Conservation (phyloP, 2,888 invertebrate species). For the Shargacucullia verbasci region DNA sequence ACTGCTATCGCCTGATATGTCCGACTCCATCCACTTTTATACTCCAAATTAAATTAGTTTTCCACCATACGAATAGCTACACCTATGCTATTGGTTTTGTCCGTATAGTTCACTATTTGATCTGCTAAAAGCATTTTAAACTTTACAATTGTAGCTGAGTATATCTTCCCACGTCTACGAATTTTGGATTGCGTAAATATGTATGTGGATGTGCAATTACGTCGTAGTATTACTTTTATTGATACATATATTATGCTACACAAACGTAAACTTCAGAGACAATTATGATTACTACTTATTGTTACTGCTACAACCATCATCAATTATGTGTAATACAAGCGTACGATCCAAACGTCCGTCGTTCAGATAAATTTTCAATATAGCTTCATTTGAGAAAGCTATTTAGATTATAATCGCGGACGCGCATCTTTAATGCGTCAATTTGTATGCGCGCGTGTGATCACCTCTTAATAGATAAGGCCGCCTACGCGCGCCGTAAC, state of each 20-base stretch:
- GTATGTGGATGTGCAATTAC: neutral
- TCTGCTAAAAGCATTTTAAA: constrained; percentile 64
- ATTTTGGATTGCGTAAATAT: neutral
- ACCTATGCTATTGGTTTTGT: constrained; percentile 58
- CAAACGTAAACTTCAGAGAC: neutral
- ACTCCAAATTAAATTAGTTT: constrained; percentile 83
- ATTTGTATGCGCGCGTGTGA: constrained; percentile 83
- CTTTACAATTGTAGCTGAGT: constrained; percentile 40
- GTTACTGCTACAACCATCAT: neutral
- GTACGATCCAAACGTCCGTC: constrained; percentile 6
- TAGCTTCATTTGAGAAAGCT: constrained; percentile 77
- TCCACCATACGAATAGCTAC: constrained; percentile 56
- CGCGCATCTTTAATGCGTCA: constrained; percentile 75
- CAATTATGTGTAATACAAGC: constrained; percentile 4
- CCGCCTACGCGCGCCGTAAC: constrained; percentile 63
- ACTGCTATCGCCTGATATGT: constrained; percentile 55
- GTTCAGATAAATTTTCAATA: constrained; percentile 71
- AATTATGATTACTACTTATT: neutral
- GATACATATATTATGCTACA: too few species aligned
- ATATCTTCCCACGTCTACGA: constrained; percentile 7
- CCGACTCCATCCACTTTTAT: constrained; percentile 67
- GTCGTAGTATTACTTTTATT: too few species aligned
- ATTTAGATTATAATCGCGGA: constrained; percentile 76
- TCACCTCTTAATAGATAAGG: constrained; percentile 72
- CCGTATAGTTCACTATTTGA: constrained; percentile 56